Evolutionary conservation across 1,140 invertebrate species (phyloP), one percentile per base, ranked within the genome.

Genomic region (Triops cancriformis): DNA sequence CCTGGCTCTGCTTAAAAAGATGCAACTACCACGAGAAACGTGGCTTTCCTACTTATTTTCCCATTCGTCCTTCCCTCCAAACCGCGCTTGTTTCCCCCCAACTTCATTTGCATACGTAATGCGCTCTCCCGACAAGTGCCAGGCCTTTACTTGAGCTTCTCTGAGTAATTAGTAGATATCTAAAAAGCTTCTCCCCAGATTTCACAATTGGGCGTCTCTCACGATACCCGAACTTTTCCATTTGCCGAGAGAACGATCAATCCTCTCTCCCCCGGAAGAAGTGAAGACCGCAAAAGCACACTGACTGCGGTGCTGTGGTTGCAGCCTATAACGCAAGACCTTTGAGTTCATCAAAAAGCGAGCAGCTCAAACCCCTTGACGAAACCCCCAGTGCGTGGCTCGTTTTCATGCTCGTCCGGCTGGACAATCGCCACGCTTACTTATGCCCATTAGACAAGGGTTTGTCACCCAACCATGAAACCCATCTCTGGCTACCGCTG

Each of bases 61-160:
- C 51, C 51, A 64, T 23, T 64, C 51, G 14, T 23, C 18, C 51
- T 64, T 64, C 51, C 23, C 51, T 23, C 51, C 2, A 64, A 64
- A 64, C 51, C 51, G 51, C 6, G 51, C 51, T 64, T 64, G 51
- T 64, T 64, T 23, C 51, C 23, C n/a, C n/a, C 51, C 10, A 64
- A 64, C 51, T 64, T 64, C 51, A 64, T 64, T 64, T 64, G 51
- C 51, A 64, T 64, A 64, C 51, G 51, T 64, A 64, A 64, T 64
- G 51, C 51, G 14, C 51, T 64, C 51, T 64, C 14, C 18, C 51
- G 51, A 64, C 51, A 64, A 64, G 51, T 64, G 51, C 51, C 51
- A 64, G 51, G 14, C 51, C 51, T 23, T 64, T 23, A 64, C 18
- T 64, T 64, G 10, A 64, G 10, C 51, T 64, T 23, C 1, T 64